phyloP scores from a whole-genome alignment of 2,113 vertebrate genomes.

The Nematolebias whitei region DNA sequence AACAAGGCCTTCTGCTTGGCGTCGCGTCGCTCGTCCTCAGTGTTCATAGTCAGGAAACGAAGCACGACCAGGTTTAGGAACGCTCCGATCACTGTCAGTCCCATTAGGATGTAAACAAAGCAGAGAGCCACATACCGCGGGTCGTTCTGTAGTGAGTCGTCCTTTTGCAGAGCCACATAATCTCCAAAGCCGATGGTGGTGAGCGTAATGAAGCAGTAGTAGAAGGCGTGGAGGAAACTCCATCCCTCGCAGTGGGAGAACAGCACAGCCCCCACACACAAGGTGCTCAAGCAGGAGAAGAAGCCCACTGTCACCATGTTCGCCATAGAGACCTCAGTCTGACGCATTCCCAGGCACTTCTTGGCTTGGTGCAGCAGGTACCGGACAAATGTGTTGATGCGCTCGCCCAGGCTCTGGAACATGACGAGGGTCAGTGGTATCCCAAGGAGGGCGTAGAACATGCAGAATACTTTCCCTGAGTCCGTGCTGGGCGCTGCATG shows the following conservation, averaged over 20 bases:
- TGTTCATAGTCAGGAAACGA: constrained; percentile 97
- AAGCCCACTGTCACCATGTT: constrained; percentile 99
- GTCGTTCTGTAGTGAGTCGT: constrained; percentile 91
- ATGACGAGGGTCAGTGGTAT: constrained; percentile 97
- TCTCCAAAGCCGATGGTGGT: constrained; percentile 91
- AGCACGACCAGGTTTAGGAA: constrained; percentile 98
- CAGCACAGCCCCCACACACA: constrained; percentile 90
- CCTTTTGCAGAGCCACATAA: constrained; percentile 92
- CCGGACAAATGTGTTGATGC: constrained; percentile 95
- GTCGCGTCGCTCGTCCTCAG: constrained; percentile 92
- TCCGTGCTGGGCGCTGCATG: constrained; percentile 97
- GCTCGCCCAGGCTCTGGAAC: constrained; percentile 98
- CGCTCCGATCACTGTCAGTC: constrained; percentile 95
- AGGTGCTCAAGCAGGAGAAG: constrained; percentile 92
- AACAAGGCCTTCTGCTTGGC: constrained; percentile 87
- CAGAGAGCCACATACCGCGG: constrained; percentile 97
- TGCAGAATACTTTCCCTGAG: constrained; percentile 97
- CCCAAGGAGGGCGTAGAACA: constrained; percentile 96
- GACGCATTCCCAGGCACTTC: constrained; percentile 88
- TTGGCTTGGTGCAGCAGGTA: constrained; percentile 93
- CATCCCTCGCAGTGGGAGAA: constrained; percentile 95
- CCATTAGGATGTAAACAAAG: constrained; percentile 96
- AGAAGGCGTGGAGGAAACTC: constrained; percentile 98
- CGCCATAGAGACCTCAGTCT: constrained; percentile 93
- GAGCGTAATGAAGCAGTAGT: constrained; percentile 98